phyloP scores from a whole-genome alignment of 2,113 vertebrate genomes.

The Rhynchomys soricoides region DNA sequence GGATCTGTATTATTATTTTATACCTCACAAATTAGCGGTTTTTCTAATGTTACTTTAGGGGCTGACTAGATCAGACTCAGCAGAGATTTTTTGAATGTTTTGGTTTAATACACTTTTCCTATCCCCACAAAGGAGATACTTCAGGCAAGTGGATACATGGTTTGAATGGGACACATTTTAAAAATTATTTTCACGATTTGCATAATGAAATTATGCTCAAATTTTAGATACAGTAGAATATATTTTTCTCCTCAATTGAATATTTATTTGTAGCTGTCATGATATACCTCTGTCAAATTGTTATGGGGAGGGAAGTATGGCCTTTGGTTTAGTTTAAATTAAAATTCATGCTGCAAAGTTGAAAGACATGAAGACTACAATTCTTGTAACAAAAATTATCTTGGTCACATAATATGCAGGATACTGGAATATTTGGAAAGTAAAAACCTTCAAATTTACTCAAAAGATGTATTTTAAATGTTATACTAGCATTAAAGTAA shows the following conservation, averaged over 20 bases:
- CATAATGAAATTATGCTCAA: not conserved
- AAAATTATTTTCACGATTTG: not conserved
- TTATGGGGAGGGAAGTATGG: not conserved
- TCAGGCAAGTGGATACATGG: not conserved
- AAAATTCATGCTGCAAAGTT: not conserved
- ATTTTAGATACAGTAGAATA: not conserved
- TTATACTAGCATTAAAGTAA: not conserved
- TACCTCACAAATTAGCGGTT: not conserved
- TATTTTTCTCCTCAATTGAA: not conserved
- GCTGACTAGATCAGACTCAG: not conserved
- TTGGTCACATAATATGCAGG: not conserved
- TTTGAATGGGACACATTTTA: not conserved
- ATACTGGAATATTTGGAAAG: not conserved
- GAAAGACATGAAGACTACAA: not conserved
- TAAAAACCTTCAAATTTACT: not conserved
- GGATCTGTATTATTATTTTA: not conserved
- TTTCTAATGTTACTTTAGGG: not conserved
- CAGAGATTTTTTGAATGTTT: conserved; percentile 4
- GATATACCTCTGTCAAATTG: not conserved
- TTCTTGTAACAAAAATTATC: not conserved
- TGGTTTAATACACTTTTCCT: not conserved
- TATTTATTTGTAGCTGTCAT: not conserved
- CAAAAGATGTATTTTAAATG: not conserved
- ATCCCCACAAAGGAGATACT: not conserved
- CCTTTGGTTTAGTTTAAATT: not conserved